phyloP scores from a whole-genome alignment of 2,888 invertebrate species.

The Noctuana brunneofusca region DNA sequence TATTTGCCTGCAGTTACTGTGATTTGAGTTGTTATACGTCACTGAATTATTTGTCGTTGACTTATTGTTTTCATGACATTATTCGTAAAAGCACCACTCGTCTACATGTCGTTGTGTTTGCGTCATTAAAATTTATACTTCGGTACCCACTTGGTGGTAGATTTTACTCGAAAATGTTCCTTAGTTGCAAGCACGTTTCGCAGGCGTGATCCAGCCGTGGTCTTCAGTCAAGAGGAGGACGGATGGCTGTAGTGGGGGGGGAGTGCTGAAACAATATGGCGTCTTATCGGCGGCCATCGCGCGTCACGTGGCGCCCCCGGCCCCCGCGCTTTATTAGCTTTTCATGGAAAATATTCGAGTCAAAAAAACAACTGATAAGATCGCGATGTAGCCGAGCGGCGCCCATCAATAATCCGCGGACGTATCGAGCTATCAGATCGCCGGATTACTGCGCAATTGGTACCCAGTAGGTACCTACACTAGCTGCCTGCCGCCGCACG shows the following conservation, averaged over 20 bases:
- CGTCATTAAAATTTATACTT: neutral
- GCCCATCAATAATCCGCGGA: conserved; percentile 73
- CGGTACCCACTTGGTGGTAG: neutral
- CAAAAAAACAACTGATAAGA: conserved; percentile 78
- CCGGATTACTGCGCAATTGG: conserved; percentile 18
- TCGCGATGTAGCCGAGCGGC: conserved; percentile 71
- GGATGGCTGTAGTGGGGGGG: conserved; percentile 32
- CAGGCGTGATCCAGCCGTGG: conserved; percentile 42
- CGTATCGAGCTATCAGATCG: conserved; percentile 44
- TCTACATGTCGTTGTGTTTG: neutral
- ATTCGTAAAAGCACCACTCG: too few relatives aligned
- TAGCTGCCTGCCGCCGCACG: neutral
- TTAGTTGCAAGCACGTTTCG: conserved; percentile 42
- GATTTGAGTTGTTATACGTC: too few relatives aligned
- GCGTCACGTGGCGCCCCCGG: conserved; percentile 54
- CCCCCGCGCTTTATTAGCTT: conserved; percentile 61
- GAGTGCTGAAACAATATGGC: conserved; percentile 72
- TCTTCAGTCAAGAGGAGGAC: conserved; percentile 23
- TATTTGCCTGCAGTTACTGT: too few relatives aligned
- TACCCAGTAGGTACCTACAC: conserved; percentile 36
- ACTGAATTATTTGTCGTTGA: too few relatives aligned
- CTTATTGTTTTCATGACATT: too few relatives aligned
- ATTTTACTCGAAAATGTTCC: conserved; percentile 10
- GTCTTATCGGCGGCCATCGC: conserved; percentile 60
- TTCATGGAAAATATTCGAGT: conserved; percentile 73